These are phyloP conservation scores for Arizona elegans DNA, from an alignment of 2,113 vertebrate species.

Conservation along the genomic window DNA sequence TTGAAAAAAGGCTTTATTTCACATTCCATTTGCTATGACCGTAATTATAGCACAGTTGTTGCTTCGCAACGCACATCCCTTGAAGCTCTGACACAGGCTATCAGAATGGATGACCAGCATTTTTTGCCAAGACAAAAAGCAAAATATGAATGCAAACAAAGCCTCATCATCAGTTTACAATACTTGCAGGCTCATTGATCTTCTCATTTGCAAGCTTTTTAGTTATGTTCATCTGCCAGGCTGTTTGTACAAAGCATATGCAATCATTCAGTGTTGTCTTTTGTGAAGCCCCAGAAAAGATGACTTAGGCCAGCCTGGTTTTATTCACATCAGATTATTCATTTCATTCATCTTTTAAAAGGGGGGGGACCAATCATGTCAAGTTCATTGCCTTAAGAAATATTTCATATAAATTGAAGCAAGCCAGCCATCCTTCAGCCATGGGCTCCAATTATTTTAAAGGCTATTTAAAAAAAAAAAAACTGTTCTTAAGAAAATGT, in stretches of 20 bases:
- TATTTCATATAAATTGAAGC: background rate
- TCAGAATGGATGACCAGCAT: conserved; percentile 22
- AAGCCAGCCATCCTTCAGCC: background rate
- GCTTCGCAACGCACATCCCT: conserved; percentile 20
- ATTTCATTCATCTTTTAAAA: background rate
- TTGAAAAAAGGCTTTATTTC: conserved; percentile 18
- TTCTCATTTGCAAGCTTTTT: background rate
- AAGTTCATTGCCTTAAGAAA: background rate
- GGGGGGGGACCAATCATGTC: background rate
- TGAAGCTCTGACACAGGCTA: conserved; percentile 14
- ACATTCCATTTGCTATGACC: conserved; percentile 16
- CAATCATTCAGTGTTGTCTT: background rate
- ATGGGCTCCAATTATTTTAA: background rate
- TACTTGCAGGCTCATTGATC: background rate
- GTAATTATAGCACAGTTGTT: conserved; percentile 19
- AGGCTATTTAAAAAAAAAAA: background rate
- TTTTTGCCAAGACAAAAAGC: background rate
- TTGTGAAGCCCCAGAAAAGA: background rate
- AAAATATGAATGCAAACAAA: background rate
- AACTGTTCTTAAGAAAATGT: background rate
- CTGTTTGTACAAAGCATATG: background rate
- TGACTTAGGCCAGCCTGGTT: background rate
- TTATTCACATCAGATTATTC: background rate
- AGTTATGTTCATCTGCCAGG: background rate
- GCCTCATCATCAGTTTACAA: background rate